Base-by-base conservation (phyloP, 2,797 vertebrate species). In the Eulemur mongoz region DNA sequence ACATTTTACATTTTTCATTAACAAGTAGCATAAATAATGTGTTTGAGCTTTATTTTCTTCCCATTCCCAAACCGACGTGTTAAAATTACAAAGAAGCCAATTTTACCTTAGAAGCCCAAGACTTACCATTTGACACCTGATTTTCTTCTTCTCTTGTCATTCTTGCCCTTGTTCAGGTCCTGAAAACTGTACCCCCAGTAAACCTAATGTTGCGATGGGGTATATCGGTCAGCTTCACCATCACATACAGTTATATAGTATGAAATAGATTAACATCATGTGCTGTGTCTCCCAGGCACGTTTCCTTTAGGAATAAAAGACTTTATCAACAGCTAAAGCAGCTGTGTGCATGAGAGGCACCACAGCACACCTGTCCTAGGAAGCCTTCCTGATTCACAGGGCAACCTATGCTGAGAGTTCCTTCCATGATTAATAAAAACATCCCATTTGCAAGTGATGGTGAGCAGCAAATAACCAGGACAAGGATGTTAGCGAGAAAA, bases 1-100 rank as follows among this genome's bases (percentile, higher is more conserved):
- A 73, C 6, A 32, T 84, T 90, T 92, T 83, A 92, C 3, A 73
- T 57, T 59, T n/a, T 45, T 65, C 75, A 14, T 89, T 13, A 59
- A 32, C 67, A 84, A 89, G 89, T 1, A 75, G 57, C 50, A 70
- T 70, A 96, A 92, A 83, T 15, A 80, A 40, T 78, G 27, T 32
- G 43, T 91, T 61, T 5, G 9, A 84, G 32, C 6, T 73, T 83
- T 32, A 57, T 70, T 57, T 86, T 63, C 40, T 70, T 38, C 12
- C 45, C n/a, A 61, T 61, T 82, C n/a, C 54, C 23, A 72, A 89
- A 75, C 27, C 30, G 50, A 23, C 5, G 11, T 22, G 14, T 67
- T 89, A 63, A 94, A 72, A 73, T 78, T 30, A 48, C 3, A 17
- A 88, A 59, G 50, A 38, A 15, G 17, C 20, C 69, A 61, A 30